phyloP scores from a whole-genome alignment of 2,797 vertebrate genomes.

The Channallabes apus region DNA sequence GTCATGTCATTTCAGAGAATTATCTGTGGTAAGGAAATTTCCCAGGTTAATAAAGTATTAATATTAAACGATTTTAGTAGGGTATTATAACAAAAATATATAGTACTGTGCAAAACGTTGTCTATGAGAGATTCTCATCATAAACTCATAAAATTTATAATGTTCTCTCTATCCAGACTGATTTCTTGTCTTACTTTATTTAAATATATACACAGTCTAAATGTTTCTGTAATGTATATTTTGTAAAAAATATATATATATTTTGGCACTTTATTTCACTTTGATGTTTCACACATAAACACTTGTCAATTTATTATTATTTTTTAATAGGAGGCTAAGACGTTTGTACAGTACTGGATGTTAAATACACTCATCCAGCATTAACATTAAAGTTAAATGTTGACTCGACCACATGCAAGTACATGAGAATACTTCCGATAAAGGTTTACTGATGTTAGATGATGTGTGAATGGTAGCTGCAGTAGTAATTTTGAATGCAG shows the following conservation, averaged over 20 bases:
- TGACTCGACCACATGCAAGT: neutral
- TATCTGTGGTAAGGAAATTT: conserved; percentile 8
- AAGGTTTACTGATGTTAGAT: neutral
- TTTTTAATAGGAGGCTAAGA: neutral
- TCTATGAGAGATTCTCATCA: neutral
- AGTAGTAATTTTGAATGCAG: neutral
- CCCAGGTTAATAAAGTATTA: neutral
- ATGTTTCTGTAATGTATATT: neutral
- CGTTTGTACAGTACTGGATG: conserved; percentile 13
- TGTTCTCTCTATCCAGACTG: neutral
- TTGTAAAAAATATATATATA: neutral
- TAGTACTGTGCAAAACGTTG: neutral
- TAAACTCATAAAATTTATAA: neutral
- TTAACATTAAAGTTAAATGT: neutral
- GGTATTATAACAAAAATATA: neutral
- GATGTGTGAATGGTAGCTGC: neutral
- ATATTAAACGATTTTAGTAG: neutral
- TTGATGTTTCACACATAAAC: neutral
- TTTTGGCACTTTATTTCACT: neutral
- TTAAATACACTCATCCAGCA: neutral
- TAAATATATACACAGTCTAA: neutral
- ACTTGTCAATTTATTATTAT: neutral
- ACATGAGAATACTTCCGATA: neutral
- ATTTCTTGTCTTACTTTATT: neutral
- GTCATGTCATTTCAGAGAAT: neutral